Base-by-base conservation (phyloP, 2,113 vertebrate species). In the Dasyprocta punctata region DNA sequence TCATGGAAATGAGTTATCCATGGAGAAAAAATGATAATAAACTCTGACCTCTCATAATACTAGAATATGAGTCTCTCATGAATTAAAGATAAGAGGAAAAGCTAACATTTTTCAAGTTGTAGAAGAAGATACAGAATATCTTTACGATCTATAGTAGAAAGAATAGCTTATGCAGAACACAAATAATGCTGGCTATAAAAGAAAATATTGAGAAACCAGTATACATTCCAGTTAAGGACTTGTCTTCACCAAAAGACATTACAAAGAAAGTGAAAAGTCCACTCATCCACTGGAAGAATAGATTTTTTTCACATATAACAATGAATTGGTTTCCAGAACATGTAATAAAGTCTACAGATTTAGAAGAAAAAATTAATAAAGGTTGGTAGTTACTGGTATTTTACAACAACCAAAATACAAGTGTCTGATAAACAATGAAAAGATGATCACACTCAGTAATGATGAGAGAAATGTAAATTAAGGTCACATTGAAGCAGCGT, bases 381-480 rank as follows among this genome's bases (percentile, higher is more conserved):
- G 52, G 83, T 71, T 44, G 12, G 28, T 81, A 71, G 54, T 71
- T 71, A 24, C 10, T n/a, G 54, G 28, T 60, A 85, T 85, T 86
- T 88, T 44, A 84, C 26, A 86, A 47, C 30, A 75, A 28, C 88
- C 81, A 73, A 82, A 84, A 65, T 24, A 41, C 26, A 88, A 75
- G 71, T 65, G 26, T 77, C 52, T 44, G 28, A 58, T 88, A 47
- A 75, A 91, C 13, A 13, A 10, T 41, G 47, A 78, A 90, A 87
- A 84, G 71, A 80, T 30, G 3, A 52, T 82, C 41, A 22, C 41
- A 73, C 19, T 90, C 61, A 47, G 9, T 38, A 63, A 4, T 58
- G 75, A 12, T 92, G 58, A 71, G n/a, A 87, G 83, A 75, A 89
- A 96, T 78, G 41, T 26, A 78, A 67, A 85, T 85, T 63, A 87